phyloP scores from a whole-genome alignment of 1,140 invertebrate species.

The Heliothis virescens region DNA sequence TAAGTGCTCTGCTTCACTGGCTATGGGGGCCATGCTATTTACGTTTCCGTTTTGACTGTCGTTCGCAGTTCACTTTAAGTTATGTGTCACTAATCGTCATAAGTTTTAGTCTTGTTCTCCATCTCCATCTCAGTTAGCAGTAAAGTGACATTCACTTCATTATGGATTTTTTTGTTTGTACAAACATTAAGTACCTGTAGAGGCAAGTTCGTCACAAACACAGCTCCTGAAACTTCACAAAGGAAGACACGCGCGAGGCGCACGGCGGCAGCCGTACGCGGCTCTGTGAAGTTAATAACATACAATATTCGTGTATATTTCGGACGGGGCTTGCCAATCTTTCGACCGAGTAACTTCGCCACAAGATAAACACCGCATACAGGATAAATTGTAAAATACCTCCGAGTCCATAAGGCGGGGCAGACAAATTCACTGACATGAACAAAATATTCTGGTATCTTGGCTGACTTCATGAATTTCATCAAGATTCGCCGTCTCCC shows the following conservation, averaged over 20 bases:
- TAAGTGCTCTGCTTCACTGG: not conserved
- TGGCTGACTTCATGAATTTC: slow-evolving; percentile 66
- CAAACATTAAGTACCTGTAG: not conserved
- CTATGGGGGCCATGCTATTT: not conserved
- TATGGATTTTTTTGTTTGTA: no score
- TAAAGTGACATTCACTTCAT: no score
- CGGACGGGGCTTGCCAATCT: not conserved
- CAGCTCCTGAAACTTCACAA: not conserved
- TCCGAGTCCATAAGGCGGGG: slow-evolving; percentile 25
- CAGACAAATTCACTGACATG: slow-evolving; percentile 49
- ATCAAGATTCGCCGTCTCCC: slow-evolving; percentile 54
- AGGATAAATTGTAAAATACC: slow-evolving; percentile 29
- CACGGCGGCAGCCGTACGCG: not conserved
- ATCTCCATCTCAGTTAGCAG: not conserved
- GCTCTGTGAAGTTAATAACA: slow-evolving; percentile 4
- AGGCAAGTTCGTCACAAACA: not conserved
- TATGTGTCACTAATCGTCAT: not conserved
- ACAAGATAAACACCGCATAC: slow-evolving; percentile 10
- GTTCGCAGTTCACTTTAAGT: not conserved
- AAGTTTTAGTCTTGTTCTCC: not conserved
- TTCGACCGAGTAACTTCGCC: slow-evolving; percentile 10
- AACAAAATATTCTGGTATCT: slow-evolving; percentile 52
- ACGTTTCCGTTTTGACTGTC: not conserved
- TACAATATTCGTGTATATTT: slow-evolving; percentile 22
- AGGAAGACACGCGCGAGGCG: not conserved